These are phyloP conservation scores for Brotula barbata DNA, from an alignment of 2,797 vertebrate genomes.

Conservation along the genomic window DNA sequence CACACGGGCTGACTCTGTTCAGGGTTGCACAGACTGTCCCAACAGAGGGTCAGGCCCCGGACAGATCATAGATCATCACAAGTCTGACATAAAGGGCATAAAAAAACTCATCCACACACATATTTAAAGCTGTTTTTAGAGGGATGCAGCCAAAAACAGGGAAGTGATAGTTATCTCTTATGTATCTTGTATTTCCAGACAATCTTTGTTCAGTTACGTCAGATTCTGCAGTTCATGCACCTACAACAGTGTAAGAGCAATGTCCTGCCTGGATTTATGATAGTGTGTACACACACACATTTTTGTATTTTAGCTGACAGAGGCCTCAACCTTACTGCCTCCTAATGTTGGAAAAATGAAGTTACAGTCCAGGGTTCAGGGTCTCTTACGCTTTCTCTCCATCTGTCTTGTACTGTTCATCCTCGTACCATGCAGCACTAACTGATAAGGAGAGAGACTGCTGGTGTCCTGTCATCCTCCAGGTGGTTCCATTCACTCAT, in stretches of 20 bases:
- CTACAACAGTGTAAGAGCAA: slow-evolving; percentile 42
- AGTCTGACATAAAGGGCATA: too few species aligned
- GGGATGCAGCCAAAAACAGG: slow-evolving; percentile 39
- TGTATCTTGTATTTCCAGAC: slow-evolving; percentile 50
- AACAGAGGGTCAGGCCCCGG: too few species aligned
- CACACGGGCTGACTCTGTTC: too few species aligned
- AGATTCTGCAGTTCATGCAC: slow-evolving; percentile 54
- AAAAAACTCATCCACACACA: too few species aligned
- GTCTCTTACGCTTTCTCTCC: not conserved
- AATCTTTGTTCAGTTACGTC: slow-evolving; percentile 59
- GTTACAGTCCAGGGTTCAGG: too few species aligned
- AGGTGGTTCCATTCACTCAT: not conserved
- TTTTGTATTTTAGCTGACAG: too few species aligned
- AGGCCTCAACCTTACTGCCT: slow-evolving; percentile 60
- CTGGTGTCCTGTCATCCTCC: too few species aligned
- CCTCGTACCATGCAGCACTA: not conserved
- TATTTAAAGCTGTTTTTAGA: too few species aligned
- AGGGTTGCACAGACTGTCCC: too few species aligned
- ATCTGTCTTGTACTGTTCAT: not conserved
- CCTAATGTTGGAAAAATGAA: slow-evolving; percentile 65
- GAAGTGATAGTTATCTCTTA: slow-evolving; percentile 43
- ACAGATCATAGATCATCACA: too few species aligned
- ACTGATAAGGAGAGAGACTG: not conserved
- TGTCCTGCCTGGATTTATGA: slow-evolving; percentile 44
- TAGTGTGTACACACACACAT: slow-evolving; percentile 26